Base-by-base conservation (phyloP, 2,888 invertebrate species). In the Ormyrus nitidulus region DNA sequence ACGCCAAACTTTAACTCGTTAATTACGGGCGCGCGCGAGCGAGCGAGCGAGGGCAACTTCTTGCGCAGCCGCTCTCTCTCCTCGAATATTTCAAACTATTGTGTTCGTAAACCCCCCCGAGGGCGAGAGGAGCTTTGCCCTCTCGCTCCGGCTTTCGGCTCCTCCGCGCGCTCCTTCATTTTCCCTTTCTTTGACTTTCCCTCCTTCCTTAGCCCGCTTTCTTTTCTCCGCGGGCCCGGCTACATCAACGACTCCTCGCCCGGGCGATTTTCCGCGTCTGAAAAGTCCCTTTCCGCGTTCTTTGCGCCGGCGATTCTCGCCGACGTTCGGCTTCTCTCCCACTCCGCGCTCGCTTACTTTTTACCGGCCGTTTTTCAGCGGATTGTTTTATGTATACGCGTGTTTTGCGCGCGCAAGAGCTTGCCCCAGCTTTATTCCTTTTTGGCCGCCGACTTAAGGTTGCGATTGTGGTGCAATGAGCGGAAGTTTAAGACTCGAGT, bases 1-100 rank as follows among this genome's bases (percentile, higher is more conserved):
- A 89, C 90, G 90, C 89, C 90, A 90, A 90, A 90, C 90, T 90
- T 90, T 89, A 89, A 90, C 90, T 90, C 90, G 90, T 90, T 90
- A 90, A 90, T 90, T 90, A 90, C 90, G 89, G 87, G 86, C 88
- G 88, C 88, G 86, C 88, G 88, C 87, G 86, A 19, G 19, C 88
- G 88, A 34, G 34, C 34, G 34, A 34, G 34, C 87, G 88, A 88
- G 88, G 87, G 88, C 86, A 89, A 89, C 83, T 86, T 85, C 85
- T 85, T 84, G 83, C 84, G 65, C 6, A 54, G 82, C 84, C 34
- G 81, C 83, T 62, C 72, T 34, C 56, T 44, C 34, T 34, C 73
- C 80, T 88, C 89, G 89, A 90, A 90, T 90, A 90, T 90, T 90
- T 90, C 90, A 90, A 90, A 90, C 90, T 90, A 90, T 90, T 90